Conservation (phyloP, 2,797 vertebrate species). For the Coluber constrictor region DNA sequence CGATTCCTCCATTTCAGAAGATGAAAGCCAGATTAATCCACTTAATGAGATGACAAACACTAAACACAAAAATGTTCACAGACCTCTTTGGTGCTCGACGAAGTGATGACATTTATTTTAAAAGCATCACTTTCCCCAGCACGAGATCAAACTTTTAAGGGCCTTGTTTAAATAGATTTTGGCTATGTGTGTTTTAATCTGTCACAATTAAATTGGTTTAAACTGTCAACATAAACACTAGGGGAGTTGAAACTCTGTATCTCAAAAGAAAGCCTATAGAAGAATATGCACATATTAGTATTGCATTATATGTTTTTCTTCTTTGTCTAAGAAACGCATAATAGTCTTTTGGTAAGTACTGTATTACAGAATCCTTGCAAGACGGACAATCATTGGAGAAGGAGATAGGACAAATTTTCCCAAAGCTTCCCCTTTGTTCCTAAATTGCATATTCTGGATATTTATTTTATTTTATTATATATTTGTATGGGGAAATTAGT, state of each 20-base stretch:
- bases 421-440: neutral
- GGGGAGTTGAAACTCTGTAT: neutral
- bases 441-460: neutral
- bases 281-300: neutral
- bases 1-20: neutral
- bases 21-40: slow-evolving; percentile 27
- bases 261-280: neutral
- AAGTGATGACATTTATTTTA: neutral
- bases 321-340: neutral
- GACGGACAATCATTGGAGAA: neutral
- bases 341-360: neutral
- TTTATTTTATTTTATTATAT: neutral
- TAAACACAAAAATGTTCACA: neutral
- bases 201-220: neutral
- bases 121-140: neutral
- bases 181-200: neutral
- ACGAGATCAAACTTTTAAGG: neutral
- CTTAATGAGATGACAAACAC: neutral
- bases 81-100: neutral
- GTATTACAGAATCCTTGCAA: neutral
- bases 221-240: neutral
- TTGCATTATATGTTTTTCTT: neutral
- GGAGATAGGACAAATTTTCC: neutral
- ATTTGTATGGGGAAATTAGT: neutral
- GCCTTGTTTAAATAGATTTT: neutral